Evolutionary conservation across 2,888 invertebrate species (phyloP).

Genomic region (Hirtodrosophila histrioides): DNA sequence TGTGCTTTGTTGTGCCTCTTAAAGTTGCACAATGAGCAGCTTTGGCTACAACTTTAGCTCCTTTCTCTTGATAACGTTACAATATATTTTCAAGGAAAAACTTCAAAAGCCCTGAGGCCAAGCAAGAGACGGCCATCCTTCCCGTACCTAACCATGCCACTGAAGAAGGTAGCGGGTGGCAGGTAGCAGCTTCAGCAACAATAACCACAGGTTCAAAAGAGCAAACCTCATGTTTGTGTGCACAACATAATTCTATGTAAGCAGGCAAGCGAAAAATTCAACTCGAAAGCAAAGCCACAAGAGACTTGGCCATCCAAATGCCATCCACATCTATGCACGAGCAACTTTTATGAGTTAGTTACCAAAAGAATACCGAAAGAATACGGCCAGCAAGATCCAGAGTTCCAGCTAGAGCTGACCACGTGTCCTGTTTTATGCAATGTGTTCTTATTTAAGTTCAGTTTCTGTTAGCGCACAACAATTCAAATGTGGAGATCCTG

Average conservation of each 20-base stretch:
- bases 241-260: constrained; percentile 65
- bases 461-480: too few relatives aligned
- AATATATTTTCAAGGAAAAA: constrained; percentile 9
- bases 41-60: constrained; percentile 21
- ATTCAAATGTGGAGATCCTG: too few relatives aligned
- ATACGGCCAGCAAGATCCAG: background rate
- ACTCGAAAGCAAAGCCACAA: constrained; percentile 40
- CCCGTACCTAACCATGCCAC: background rate
- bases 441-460: too few relatives aligned
- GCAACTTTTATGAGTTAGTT: constrained; percentile 40
- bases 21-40: constrained; percentile 20
- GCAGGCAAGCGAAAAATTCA: constrained; percentile 50
- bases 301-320: constrained; percentile 24
- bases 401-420: too few relatives aligned
- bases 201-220: constrained; percentile 30
- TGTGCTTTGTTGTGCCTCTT: constrained; percentile 23
- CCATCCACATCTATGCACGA: constrained; percentile 53
- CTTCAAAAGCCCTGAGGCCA: constrained; percentile 43
- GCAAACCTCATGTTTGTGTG: constrained; percentile 52
- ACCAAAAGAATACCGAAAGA: background rate
- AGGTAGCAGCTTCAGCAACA: constrained; percentile 8
- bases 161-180: constrained; percentile 32
- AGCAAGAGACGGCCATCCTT: constrained; percentile 5
- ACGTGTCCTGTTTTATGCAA: too few relatives aligned
- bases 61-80: constrained; percentile 28